A percentile compares a stretch with the other conserved stretches of the same genome.
These are phyloP conservation scores for Macrocentrus cingulum DNA, from an alignment of 1,140 invertebrate species.

Conservation along the genomic window DNA sequence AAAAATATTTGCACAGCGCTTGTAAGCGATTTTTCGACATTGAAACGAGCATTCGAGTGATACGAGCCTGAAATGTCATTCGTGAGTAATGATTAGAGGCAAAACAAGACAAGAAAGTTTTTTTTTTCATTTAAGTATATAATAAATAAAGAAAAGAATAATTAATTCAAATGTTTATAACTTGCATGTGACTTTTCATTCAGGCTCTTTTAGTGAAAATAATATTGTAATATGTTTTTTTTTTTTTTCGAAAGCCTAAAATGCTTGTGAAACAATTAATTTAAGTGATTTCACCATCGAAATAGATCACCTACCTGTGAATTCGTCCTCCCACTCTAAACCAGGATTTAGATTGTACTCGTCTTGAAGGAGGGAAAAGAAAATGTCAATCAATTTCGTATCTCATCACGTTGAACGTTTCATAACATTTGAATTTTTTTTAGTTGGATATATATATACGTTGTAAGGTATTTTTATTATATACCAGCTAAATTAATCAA, in stretches of 20 bases:
- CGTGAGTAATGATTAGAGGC: background rate
- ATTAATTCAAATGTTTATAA: slow-evolving; percentile 1
- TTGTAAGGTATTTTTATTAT: no score
- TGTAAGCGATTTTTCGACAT: slow-evolving; percentile 12
- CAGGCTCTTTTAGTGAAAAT: slow-evolving; percentile 16
- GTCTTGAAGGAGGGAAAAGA: slow-evolving; percentile 86
- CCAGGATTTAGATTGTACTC: slow-evolving; percentile 98
- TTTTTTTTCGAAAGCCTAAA: slow-evolving; percentile 24
- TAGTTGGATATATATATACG: no score
- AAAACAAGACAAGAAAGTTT: background rate
- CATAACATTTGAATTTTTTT: no score
- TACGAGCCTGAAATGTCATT: slow-evolving; percentile 14
- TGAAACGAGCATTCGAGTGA: slow-evolving; percentile 22
- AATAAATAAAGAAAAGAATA: slow-evolving; percentile 15
- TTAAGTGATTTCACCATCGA: slow-evolving; percentile 41
- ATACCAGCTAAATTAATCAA: no score
- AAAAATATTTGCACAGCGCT: background rate
- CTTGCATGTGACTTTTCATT: slow-evolving; percentile 6
- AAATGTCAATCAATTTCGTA: slow-evolving; percentile 65
- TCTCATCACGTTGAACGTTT: slow-evolving; percentile 43
- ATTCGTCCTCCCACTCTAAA: slow-evolving; percentile 99
- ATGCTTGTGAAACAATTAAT: slow-evolving; percentile 31
- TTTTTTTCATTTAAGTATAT: no score
- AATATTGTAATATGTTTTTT: slow-evolving; percentile 19
- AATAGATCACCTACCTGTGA: slow-evolving; percentile 89